Conservation (phyloP, 2,113 vertebrate genomes). For the Theristicus caerulescens region DNA sequence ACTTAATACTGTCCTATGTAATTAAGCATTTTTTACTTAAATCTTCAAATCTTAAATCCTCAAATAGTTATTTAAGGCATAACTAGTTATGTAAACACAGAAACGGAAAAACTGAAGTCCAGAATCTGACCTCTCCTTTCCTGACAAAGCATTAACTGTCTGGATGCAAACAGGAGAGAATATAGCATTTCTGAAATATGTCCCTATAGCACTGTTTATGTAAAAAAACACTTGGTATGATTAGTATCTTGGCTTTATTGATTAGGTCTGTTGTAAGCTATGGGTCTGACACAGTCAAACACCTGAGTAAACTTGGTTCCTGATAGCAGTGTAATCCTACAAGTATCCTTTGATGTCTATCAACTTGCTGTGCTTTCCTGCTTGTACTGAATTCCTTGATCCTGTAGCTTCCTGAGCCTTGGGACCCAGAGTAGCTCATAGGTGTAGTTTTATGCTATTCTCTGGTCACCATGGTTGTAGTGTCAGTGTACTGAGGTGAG, state of each 20-base stretch:
- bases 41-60: neutral
- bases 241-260: neutral
- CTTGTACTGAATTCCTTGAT: neutral
- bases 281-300: neutral
- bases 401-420: neutral
- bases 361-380: neutral
- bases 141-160: neutral
- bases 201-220: fast-evolving
- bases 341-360: fast-evolving
- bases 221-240: neutral
- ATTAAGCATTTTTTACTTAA: neutral
- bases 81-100: neutral
- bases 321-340: neutral
- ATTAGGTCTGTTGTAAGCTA: neutral
- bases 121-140: neutral
- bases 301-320: neutral
- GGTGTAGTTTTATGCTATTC: neutral
- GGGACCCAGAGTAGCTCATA: neutral
- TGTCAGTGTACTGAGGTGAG: neutral
- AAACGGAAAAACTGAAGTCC: neutral
- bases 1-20: fast-evolving
- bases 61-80: neutral
- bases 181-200: neutral
- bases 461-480: neutral
- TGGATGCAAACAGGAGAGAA: neutral